phyloP scores from a whole-genome alignment of 2,888 invertebrate genomes.

The Pemphredon lugubris region DNA sequence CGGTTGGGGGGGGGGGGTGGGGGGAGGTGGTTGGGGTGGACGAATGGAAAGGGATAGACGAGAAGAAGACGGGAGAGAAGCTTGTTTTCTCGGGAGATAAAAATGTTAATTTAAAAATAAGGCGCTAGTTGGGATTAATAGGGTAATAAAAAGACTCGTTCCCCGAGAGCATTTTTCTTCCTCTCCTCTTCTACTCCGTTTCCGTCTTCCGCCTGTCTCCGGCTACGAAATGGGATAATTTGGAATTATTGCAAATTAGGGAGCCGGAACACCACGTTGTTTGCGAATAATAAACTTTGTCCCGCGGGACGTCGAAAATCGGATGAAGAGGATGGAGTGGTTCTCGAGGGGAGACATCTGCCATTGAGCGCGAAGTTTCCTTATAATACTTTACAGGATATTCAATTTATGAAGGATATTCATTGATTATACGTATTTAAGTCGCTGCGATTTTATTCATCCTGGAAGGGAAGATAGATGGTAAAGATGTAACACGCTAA shows the following conservation, averaged over 20 bases:
- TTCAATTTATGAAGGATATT: slow-evolving; percentile 18
- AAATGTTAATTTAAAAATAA: slow-evolving; percentile 80
- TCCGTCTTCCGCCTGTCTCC: slow-evolving; percentile 64
- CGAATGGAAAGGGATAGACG: slow-evolving; percentile 28
- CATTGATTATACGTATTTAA: neutral
- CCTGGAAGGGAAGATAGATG: too few species aligned
- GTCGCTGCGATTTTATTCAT: neutral
- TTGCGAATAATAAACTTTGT: slow-evolving; percentile 69
- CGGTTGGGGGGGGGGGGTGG: slow-evolving; percentile 9
- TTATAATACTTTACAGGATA: slow-evolving; percentile 20
- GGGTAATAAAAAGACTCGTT: slow-evolving; percentile 77
- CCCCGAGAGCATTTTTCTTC: slow-evolving; percentile 66
- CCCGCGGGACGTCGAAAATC: slow-evolving; percentile 61
- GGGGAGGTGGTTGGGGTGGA: slow-evolving; percentile 14
- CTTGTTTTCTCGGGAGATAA: slow-evolving; percentile 78
- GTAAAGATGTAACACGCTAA: too few species aligned
- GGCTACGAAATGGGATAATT: slow-evolving; percentile 73
- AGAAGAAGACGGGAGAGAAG: slow-evolving; percentile 55
- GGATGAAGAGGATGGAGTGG: slow-evolving; percentile 51
- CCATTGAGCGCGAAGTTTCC: slow-evolving; percentile 15
- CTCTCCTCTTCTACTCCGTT: slow-evolving; percentile 59
- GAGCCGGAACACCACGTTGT: slow-evolving; percentile 64
- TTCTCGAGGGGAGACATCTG: slow-evolving; percentile 35
- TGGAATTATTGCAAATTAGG: slow-evolving; percentile 75
- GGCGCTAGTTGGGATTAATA: slow-evolving; percentile 79